These are phyloP conservation scores for Caenorhabditis tropicalis DNA, from an alignment of 1,140 invertebrate species.

Conservation along the genomic window DNA sequence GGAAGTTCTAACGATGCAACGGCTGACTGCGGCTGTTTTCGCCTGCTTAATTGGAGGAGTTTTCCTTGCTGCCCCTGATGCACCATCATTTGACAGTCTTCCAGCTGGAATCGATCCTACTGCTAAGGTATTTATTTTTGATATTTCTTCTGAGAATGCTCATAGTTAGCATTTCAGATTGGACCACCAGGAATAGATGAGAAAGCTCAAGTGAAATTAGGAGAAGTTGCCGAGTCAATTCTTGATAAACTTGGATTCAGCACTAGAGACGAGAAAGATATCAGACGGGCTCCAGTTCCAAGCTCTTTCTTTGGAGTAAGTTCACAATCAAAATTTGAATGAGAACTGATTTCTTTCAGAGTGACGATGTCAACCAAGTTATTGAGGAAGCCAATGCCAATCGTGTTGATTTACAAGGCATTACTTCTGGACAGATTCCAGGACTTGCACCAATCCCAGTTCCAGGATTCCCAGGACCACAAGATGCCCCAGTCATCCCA, in stretches of 20 bases:
- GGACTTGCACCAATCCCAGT: slow-evolving; percentile 71
- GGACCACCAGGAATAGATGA: slow-evolving; percentile 24
- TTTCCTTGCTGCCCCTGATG: slow-evolving; percentile 27
- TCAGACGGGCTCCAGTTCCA: slow-evolving; percentile 45
- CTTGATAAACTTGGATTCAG: slow-evolving; percentile 50
- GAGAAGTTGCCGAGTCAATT: slow-evolving; percentile 51
- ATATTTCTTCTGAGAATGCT: not conserved
- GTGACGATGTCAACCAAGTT: slow-evolving; percentile 50
- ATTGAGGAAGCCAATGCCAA: slow-evolving; percentile 46
- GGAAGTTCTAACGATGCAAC: slow-evolving; percentile 43
- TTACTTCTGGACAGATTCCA: slow-evolving; percentile 69
- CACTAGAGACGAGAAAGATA: slow-evolving; percentile 24
- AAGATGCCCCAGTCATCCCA: slow-evolving; percentile 68
- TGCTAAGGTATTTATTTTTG: not conserved
- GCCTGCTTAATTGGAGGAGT: slow-evolving; percentile 30
- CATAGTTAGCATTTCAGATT: not conserved
- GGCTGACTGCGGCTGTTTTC: slow-evolving; percentile 16
- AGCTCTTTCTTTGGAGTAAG: slow-evolving; percentile 47
- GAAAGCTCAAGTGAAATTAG: slow-evolving; percentile 37
- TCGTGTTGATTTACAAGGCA: slow-evolving; percentile 62
- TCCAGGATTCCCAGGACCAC: slow-evolving; percentile 69
- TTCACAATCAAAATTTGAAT: not conserved
- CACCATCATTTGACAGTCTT: slow-evolving; percentile 27
- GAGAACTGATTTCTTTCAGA: slow-evolving; percentile 4
- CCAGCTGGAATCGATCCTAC: slow-evolving; percentile 23